Base-by-base conservation (phyloP, 2,797 vertebrate genomes). In the Cossypha heuglini region DNA sequence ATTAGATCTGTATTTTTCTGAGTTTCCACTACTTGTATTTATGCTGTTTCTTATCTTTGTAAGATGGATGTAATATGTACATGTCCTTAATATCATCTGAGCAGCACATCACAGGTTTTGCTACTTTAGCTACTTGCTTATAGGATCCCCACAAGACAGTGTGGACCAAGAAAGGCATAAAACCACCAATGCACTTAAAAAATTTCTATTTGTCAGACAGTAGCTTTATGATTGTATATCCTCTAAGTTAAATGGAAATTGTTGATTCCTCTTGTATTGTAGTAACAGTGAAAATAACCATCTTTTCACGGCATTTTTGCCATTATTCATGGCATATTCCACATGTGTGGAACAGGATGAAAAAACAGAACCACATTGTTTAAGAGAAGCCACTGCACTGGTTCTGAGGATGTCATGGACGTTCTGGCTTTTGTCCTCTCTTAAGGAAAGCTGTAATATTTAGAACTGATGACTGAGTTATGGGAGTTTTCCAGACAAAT, bases 1-100 rank as follows among this genome's bases (percentile, higher is more conserved):
- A 88, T 38, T 67, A 94, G 72, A 85, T 78, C 37, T 95, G 59
- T 77, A 45, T 91, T 97, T 97, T 96, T 93, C 72, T 55, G 29
- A 54, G 82, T 92, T 64, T 46, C 68, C 55, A n/a, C 77, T 62
- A 28, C 1, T 8, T 69, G 35, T 92, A 85, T 94, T 95, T 93
- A 57, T 91, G 52, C 4, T 55, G 63, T 87, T 69, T 59, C 77
- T 87, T 89, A 29, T 82, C 28, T 58, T 46, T 61, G 35, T 25
- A 55, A 90, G 54, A 37, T 51, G 62, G 24, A 68, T 92, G 57
- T 74, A 48, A 40, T 28, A 48, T 9, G 15, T 54, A 72, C 58
- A 58, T 82, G 72, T 52, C 40, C 11, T 40, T 90, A 91, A 63
- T 79, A 57, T 28, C 5, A 7, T 9, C 35, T 66, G n/a, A 72